Percentiles rank a stretch among this genome's conserved stretches.
Conservation (phyloP, 2,888 invertebrate species). For the Dermolepida albohirtum region DNA sequence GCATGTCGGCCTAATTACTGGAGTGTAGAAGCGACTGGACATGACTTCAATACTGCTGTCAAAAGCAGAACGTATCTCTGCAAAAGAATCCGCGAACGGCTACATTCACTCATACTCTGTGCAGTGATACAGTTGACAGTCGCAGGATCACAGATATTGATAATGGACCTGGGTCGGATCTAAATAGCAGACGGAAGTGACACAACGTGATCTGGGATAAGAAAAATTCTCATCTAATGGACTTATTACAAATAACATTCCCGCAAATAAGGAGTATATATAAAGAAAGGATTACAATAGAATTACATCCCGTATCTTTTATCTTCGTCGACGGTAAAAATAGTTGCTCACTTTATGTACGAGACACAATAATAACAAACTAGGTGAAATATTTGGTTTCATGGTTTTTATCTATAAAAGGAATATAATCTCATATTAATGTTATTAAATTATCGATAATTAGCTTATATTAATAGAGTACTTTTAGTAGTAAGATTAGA, state of each 20-base stretch:
- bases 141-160: slow-evolving; percentile 54
- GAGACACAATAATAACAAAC: too few relatives aligned
- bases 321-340: not conserved
- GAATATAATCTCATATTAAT: too few relatives aligned
- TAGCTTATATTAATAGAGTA: too few relatives aligned
- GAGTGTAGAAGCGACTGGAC: slow-evolving; percentile 58
- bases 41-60: slow-evolving; percentile 61
- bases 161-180: slow-evolving; percentile 51
- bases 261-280: slow-evolving; percentile 22
- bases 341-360: not conserved
- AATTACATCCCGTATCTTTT: not conserved
- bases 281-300: slow-evolving; percentile 21
- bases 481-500: too few relatives aligned
- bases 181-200: slow-evolving; percentile 52
- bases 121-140: slow-evolving; percentile 53
- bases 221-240: slow-evolving; percentile 39
- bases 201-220: slow-evolving; percentile 45
- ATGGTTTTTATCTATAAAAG: too few relatives aligned
- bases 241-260: slow-evolving; percentile 24
- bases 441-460: too few relatives aligned
- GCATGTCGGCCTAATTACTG: slow-evolving; percentile 59
- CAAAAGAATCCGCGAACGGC: slow-evolving; percentile 61
- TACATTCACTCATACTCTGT: slow-evolving; percentile 60
- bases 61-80: slow-evolving; percentile 55
- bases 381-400: too few relatives aligned